Conservation (phyloP, 2,113 vertebrate genomes). For the Numenius arquata region DNA sequence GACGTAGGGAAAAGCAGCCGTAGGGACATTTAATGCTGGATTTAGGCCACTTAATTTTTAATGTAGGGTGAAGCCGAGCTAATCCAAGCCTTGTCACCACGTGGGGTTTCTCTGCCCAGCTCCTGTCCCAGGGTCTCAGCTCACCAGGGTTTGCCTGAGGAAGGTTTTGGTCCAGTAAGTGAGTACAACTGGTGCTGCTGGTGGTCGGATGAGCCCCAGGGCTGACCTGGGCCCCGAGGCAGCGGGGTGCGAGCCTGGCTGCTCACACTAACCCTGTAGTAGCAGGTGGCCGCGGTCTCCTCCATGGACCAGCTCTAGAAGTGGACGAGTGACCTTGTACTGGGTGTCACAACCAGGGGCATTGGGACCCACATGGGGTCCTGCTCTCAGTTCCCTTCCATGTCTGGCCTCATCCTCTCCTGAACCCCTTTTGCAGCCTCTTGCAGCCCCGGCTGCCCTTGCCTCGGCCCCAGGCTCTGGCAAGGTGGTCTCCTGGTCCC, state of each 20-base stretch:
- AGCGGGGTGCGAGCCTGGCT: neutral
- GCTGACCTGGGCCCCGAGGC: neutral
- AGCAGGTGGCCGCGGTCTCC: neutral
- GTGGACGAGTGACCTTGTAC: neutral
- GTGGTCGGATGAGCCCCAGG: neutral
- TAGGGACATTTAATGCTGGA: neutral
- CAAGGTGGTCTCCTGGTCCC: neutral
- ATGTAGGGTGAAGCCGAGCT: neutral
- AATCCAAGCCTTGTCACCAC: neutral
- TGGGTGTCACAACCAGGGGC: neutral
- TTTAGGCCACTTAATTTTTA: neutral
- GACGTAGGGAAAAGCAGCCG: neutral
- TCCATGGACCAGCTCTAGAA: neutral
- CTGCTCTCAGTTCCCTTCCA: neutral
- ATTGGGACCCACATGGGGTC: neutral
- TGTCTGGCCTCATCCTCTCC: neutral
- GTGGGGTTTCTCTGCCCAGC: neutral
- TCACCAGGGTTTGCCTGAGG: neutral
- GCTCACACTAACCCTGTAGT: neutral
- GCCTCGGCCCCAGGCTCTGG: accelerated
- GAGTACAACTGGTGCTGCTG: neutral
- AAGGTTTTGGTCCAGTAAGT: neutral
- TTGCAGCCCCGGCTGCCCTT: neutral
- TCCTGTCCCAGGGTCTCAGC: neutral
- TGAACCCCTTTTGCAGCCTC: neutral